Conservation (phyloP, 2,888 invertebrate species). For the Globia sparganii region DNA sequence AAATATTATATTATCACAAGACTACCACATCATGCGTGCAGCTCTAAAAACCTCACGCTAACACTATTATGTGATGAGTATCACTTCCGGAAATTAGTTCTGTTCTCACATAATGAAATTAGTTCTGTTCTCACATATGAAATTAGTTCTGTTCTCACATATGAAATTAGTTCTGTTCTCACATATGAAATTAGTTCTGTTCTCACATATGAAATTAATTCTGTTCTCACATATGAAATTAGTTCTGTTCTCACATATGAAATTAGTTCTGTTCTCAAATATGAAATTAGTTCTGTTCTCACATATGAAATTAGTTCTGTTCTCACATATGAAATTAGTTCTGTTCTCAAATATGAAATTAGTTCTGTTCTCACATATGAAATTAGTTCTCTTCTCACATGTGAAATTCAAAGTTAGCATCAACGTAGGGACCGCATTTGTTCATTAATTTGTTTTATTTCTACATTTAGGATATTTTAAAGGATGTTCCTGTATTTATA, state of each 20-base stretch:
- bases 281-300: background rate
- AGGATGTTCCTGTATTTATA: constrained; percentile 21
- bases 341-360: too few species aligned
- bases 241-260: background rate
- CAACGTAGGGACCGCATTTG: background rate
- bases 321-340: too few species aligned
- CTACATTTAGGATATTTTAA: background rate
- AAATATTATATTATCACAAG: constrained; percentile 39
- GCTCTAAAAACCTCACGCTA: background rate
- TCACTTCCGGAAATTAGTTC: constrained; percentile 8
- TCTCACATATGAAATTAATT: too few species aligned
- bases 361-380: background rate
- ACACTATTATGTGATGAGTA: background rate
- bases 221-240: too few species aligned
- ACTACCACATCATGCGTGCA: background rate
- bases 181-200: background rate
- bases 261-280: too few species aligned
- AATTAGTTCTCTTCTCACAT: background rate
- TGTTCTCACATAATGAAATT: background rate
- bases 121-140: background rate
- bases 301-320: background rate
- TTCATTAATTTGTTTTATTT: background rate
- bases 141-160: background rate
- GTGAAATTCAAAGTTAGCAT: background rate
- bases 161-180: background rate